Conservation (phyloP, 2,797 vertebrate species). For the Chrysocyon brachyurus region DNA sequence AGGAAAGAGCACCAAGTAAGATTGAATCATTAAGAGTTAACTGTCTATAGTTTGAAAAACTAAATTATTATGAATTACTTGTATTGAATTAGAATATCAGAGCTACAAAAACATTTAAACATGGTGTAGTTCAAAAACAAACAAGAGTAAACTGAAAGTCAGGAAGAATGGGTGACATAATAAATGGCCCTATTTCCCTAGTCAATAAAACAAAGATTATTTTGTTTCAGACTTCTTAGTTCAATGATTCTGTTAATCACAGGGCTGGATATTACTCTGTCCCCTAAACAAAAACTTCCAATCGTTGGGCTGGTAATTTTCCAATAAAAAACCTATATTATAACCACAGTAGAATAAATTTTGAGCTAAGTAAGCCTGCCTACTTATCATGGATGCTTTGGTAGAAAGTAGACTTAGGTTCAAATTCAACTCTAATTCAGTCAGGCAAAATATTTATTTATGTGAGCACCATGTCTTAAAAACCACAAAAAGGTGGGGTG, state of each 20-base stretch:
- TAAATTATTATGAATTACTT: slow-evolving; percentile 9
- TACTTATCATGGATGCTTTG: neutral
- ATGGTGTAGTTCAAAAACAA: neutral
- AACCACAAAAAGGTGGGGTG: neutral
- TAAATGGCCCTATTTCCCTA: neutral
- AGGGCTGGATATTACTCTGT: neutral
- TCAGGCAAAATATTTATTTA: slow-evolving; percentile 6
- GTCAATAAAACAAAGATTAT: neutral
- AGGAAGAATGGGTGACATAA: neutral
- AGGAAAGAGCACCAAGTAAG: neutral
- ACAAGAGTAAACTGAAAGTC: neutral
- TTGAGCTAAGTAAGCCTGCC: neutral
- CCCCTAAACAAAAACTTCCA: neutral
- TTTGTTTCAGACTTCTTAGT: neutral
- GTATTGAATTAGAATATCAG: neutral
- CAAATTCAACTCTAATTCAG: slow-evolving; percentile 27
- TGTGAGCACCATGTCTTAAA: neutral
- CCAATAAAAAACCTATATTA: neutral
- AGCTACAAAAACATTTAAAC: slow-evolving; percentile 8
- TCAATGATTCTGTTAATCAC: neutral
- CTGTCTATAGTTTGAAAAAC: neutral
- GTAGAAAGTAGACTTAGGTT: neutral
- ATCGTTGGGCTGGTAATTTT: neutral
- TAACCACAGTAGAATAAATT: neutral
- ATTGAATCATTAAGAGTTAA: neutral